Conservation (phyloP, 2,888 invertebrate genomes). For the Petrolisthes manimaculis region DNA sequence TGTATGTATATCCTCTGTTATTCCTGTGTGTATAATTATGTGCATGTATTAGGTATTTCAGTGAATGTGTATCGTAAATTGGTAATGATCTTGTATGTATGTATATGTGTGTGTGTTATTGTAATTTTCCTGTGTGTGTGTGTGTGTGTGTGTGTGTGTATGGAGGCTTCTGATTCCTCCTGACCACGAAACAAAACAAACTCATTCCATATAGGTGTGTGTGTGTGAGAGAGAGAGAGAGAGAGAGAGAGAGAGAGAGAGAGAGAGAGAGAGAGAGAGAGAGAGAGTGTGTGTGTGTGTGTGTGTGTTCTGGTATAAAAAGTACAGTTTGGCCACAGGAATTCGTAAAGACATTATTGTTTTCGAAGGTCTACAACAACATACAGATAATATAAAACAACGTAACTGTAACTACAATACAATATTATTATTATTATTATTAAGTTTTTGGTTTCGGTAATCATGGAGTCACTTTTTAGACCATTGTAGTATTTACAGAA, state of each 20-base stretch:
- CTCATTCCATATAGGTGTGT: no score
- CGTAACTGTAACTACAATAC: no score
- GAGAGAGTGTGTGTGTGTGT: not conserved
- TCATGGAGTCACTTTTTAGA: no score
- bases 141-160: no score
- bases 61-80: not conserved
- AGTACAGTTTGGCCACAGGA: not conserved
- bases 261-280: constrained; percentile 22
- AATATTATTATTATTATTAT: no score
- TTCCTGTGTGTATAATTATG: not conserved
- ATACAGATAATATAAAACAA: not conserved
- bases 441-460: no score
- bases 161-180: no score
- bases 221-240: not conserved
- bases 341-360: not conserved
- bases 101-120: no score
- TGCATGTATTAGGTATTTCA: not conserved
- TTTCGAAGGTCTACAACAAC: not conserved
- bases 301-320: no score
- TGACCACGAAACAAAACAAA: no score
- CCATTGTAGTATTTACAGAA: no score
- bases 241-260: not conserved
- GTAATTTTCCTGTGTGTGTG: no score
- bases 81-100: not conserved
- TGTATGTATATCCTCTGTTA: not conserved